phyloP scores from a whole-genome alignment of 2,888 invertebrate genomes.

The Pocota personata region DNA sequence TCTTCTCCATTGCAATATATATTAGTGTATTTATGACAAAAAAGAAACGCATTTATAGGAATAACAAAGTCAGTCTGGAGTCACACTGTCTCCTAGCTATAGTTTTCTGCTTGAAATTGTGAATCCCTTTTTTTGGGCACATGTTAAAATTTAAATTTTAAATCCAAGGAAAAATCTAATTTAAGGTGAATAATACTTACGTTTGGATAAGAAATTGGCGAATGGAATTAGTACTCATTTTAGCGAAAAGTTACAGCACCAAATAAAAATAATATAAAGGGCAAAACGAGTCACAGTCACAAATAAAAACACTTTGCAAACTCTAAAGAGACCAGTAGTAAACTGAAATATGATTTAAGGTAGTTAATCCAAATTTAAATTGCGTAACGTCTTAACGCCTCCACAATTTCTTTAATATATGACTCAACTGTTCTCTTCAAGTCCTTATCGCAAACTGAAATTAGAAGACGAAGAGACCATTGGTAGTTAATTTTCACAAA shows the following conservation, averaged over 20 bases:
- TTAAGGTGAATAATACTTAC: not conserved
- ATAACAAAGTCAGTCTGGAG: too few relatives aligned
- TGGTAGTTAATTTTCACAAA: slow-evolving; percentile 2
- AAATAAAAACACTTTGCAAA: not conserved
- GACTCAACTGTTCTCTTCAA: slow-evolving; percentile 20
- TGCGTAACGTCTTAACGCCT: slow-evolving; percentile 5
- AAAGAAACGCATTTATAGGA: too few relatives aligned
- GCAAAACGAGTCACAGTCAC: too few relatives aligned
- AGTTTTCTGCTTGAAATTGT: too few relatives aligned
- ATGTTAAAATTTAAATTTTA: slow-evolving; percentile 62
- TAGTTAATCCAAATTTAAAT: not conserved
- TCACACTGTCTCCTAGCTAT: too few relatives aligned
- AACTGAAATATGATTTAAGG: not conserved
- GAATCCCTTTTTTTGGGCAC: too few relatives aligned
- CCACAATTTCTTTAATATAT: not conserved
- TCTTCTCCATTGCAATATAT: too few relatives aligned
- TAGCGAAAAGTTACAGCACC: not conserved
- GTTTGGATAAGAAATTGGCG: slow-evolving; percentile 27
- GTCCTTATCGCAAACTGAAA: slow-evolving; percentile 15
- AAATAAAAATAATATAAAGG: not conserved
- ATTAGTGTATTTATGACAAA: too few relatives aligned
- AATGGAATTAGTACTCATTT: slow-evolving; percentile 7
- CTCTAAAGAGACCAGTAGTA: not conserved
- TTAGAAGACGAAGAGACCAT: not conserved
- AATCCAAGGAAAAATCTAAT: slow-evolving; percentile 38